Conservation (phyloP, 2,888 invertebrate species). For the Tetragnatha montana region DNA sequence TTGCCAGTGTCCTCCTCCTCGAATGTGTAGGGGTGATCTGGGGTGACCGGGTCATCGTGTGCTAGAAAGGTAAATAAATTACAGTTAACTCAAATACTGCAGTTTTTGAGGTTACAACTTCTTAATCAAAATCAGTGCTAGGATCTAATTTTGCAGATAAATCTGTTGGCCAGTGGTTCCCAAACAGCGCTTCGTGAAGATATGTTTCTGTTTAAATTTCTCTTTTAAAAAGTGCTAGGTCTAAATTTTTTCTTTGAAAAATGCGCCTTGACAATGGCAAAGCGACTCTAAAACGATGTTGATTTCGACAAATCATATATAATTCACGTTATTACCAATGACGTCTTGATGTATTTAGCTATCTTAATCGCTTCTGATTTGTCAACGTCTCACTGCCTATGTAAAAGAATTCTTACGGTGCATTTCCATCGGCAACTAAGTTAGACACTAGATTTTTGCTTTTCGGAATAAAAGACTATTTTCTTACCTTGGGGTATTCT, state of each 20-base stretch:
- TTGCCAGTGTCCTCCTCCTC: not conserved
- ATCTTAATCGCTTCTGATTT: not conserved
- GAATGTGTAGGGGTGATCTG: conserved; percentile 19
- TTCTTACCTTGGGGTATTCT: conserved; percentile 55
- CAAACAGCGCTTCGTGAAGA: no score
- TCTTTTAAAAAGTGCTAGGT: no score
- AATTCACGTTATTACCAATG: not conserved
- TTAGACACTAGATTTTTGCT: not conserved
- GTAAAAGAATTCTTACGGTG: not conserved
- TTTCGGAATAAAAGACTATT: not conserved
- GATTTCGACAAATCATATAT: no score
- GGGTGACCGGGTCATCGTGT: conserved; percentile 38
- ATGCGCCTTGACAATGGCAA: no score
- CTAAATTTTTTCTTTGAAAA: no score
- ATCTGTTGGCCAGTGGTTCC: conserved; percentile 12
- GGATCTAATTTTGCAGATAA: not conserved
- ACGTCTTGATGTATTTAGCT: not conserved
- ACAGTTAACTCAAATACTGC: conserved; percentile 15
- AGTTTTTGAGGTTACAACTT: conserved; percentile 36
- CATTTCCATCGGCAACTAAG: not conserved
- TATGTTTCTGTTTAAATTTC: no score
- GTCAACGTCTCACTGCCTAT: not conserved
- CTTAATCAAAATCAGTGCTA: not conserved
- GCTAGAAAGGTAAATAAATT: not conserved
- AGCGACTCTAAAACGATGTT: no score